phyloP scores from a whole-genome alignment of 2,113 vertebrate species.

The Psophia crepitans region DNA sequence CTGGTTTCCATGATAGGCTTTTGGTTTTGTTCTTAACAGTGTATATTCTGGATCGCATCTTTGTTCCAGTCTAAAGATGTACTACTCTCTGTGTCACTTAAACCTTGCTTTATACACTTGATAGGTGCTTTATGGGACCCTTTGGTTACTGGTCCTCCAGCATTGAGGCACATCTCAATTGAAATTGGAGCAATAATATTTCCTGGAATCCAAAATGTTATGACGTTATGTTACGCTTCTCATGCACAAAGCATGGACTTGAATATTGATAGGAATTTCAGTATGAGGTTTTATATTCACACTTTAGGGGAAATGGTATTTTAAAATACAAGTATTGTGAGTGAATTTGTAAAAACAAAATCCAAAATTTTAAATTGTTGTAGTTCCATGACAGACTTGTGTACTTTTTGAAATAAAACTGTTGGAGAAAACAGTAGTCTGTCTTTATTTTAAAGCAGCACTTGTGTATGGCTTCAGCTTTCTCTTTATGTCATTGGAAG shows the following conservation, averaged over 20 bases:
- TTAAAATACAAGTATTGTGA: constrained; percentile 63
- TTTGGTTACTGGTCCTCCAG: constrained; percentile 1
- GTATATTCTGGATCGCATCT: not conserved
- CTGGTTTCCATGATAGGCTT: not conserved
- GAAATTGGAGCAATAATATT: constrained; percentile 42
- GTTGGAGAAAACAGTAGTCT: constrained; percentile 68
- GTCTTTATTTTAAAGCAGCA: constrained; percentile 57
- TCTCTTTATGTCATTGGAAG: constrained; percentile 35
- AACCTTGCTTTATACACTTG: constrained; percentile 10
- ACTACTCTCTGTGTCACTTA: constrained; percentile 10
- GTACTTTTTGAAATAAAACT: constrained; percentile 81
- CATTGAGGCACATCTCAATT: constrained; percentile 27
- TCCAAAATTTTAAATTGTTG: constrained; percentile 56
- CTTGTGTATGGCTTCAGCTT: constrained; percentile 63
- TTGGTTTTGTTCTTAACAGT: constrained; percentile 15
- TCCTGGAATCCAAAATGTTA: constrained; percentile 11
- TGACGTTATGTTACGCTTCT: not conserved
- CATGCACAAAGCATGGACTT: constrained; percentile 39
- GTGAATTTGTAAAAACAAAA: constrained; percentile 56
- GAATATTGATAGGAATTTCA: constrained; percentile 46
- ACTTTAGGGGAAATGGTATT: constrained; percentile 46
- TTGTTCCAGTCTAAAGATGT: not conserved
- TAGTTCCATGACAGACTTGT: constrained; percentile 75
- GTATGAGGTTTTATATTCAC: constrained; percentile 59
- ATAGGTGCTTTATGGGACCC: constrained; percentile 33